Percentiles rank a stretch among this genome's conserved stretches.
Evolutionary conservation across 2,797 vertebrate species (phyloP).

Genomic region (Etheostoma nigrum): DNA sequence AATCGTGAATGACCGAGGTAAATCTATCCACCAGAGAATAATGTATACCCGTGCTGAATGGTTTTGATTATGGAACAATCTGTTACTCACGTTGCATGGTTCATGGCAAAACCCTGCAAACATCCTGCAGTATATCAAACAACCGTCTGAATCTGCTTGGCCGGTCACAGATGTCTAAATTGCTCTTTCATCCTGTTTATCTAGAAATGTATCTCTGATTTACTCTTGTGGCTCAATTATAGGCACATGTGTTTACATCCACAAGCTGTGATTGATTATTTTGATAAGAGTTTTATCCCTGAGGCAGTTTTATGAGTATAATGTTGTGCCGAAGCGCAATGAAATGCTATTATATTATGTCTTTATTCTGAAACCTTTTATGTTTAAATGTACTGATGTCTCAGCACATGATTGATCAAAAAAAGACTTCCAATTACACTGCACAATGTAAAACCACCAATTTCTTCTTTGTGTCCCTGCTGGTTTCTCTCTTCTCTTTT

Average conservation of each 20-base stretch:
- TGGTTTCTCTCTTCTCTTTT: neutral
- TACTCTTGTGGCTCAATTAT: conserved; percentile 62
- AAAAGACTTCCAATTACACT: neutral
- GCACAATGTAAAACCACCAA: neutral
- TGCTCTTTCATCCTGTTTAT: conserved; percentile 66
- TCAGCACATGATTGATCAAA: conserved; percentile 10
- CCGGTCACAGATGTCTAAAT: conserved; percentile 64
- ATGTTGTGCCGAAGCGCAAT: conserved; percentile 12
- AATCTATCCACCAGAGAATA: conserved; percentile 38
- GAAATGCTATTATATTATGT: conserved; percentile 10
- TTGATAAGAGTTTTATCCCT: conserved; percentile 37
- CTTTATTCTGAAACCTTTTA: conserved; percentile 21
- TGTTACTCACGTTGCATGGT: conserved; percentile 48
- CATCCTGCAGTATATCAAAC: conserved; percentile 69
- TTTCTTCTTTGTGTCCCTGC: conserved; percentile 25
- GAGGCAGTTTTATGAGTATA: conserved; percentile 43
- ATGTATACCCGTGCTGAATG: conserved; percentile 29
- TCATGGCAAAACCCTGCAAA: conserved; percentile 63
- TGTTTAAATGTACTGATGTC: neutral
- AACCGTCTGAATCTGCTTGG: conserved; percentile 38
- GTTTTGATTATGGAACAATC: conserved; percentile 70
- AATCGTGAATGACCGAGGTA: conserved; percentile 23
- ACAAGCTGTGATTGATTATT: conserved; percentile 67
- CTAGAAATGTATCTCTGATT: conserved; percentile 61
- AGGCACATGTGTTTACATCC: conserved; percentile 55